Evolutionary conservation across 2,797 vertebrate genomes (phyloP).

Genomic region (Erpetoichthys calabaricus): DNA sequence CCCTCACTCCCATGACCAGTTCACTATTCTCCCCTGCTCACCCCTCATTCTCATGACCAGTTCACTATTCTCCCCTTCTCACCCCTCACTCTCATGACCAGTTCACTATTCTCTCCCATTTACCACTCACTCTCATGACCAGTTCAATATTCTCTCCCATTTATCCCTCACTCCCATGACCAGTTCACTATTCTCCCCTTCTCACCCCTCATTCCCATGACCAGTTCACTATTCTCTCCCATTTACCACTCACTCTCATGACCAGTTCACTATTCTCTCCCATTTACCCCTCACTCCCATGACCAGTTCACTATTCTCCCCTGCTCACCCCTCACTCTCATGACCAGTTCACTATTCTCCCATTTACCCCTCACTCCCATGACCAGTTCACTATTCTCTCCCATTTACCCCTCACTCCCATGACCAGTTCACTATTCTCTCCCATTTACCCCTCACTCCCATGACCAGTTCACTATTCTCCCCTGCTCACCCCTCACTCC

Average conservation of each 20-base stretch:
- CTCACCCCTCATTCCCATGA: background rate
- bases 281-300: background rate
- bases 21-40: constrained; percentile 9
- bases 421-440: background rate
- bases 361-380: too few species aligned
- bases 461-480: background rate
- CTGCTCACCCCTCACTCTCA: constrained; percentile 19
- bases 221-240: too few species aligned
- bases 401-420: too few species aligned
- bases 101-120: background rate
- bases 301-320: too few species aligned
- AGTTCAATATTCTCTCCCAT: too few species aligned
- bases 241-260: too few species aligned
- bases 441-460: constrained; percentile 20
- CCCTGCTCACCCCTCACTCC: too few species aligned
- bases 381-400: too few species aligned
- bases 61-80: constrained; percentile 18
- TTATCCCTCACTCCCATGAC: too few species aligned
- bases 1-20: too few species aligned
- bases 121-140: too few species aligned
- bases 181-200: constrained; percentile 9
- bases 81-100: constrained; percentile 14
- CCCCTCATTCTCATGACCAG: background rate
- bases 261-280: constrained; percentile 9
- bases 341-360: background rate